phyloP scores from a whole-genome alignment of 2,797 vertebrate species.

The Microchirus variegatus region DNA sequence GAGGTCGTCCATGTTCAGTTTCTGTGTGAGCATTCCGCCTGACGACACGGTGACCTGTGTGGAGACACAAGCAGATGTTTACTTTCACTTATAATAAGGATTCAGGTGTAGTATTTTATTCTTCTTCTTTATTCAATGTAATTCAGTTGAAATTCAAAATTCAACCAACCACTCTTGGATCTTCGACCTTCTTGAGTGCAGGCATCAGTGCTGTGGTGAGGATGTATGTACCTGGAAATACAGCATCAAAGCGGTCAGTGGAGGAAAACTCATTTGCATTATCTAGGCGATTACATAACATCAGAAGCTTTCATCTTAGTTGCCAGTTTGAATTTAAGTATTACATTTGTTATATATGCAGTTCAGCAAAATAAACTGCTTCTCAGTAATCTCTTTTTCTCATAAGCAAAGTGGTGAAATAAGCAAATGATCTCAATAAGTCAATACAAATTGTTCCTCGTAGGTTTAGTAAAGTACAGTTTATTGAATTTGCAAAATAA shows the following conservation, averaged over 20 bases:
- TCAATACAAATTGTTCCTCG: no score
- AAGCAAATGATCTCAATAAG: no score
- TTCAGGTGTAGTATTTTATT: no score
- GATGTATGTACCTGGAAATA: slow-evolving; percentile 82
- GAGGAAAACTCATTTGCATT: neutral
- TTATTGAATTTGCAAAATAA: no score
- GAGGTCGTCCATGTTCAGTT: slow-evolving; percentile 82
- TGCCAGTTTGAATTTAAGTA: no score
- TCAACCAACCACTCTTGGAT: slow-evolving; percentile 86
- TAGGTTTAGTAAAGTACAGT: no score
- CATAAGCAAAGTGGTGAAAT: no score
- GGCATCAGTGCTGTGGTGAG: slow-evolving; percentile 86
- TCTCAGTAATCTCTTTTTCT: no score
- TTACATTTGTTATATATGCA: no score
- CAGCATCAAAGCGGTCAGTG: neutral
- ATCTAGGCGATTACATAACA: neutral
- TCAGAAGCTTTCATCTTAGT: no score
- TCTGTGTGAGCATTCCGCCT: slow-evolving; percentile 89
- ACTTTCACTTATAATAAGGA: neutral
- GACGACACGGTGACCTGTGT: slow-evolving; percentile 87
- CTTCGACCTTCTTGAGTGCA: slow-evolving; percentile 79
- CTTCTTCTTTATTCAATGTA: no score
- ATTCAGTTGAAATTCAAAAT: slow-evolving; percentile 1
- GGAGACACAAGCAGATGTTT: neutral
- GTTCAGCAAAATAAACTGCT: no score